phyloP scores from a whole-genome alignment of 2,113 vertebrate species.

The Indri indri region DNA sequence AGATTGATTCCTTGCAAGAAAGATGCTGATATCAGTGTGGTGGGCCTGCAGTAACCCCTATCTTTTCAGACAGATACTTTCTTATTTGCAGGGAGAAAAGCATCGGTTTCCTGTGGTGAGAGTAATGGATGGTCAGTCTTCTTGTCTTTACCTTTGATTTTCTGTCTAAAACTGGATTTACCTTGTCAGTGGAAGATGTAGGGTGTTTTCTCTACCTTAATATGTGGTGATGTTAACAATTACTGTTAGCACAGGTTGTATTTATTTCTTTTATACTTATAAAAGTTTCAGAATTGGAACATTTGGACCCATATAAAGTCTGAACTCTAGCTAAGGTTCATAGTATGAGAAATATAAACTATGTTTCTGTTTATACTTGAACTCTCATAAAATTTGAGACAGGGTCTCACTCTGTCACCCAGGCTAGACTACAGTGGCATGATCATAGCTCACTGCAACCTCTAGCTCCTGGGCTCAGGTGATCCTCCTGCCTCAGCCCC shows the following conservation, averaged over 20 bases:
- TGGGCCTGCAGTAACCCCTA: rapidly evolving
- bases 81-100: not conserved
- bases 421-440: too few species aligned
- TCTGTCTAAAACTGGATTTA: not conserved
- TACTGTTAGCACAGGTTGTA: not conserved
- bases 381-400: not conserved
- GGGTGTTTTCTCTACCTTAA: not conserved
- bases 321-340: not conserved
- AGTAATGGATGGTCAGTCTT: not conserved
- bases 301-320: not conserved
- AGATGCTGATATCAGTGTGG: not conserved
- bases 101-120: not conserved
- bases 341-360: not conserved
- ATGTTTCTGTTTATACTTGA: not conserved
- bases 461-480: too few species aligned
- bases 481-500: too few species aligned
- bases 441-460: too few species aligned
- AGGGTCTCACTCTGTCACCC: too few species aligned
- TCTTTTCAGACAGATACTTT: not conserved
- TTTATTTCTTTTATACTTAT: not conserved
- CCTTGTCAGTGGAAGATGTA: not conserved
- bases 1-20: not conserved
- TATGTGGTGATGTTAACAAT: not conserved
- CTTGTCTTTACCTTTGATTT: not conserved
- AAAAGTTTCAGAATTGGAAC: conserved; percentile 18